Evolutionary conservation across 2,888 invertebrate species (phyloP).

Genomic region (Pachydiplax longipennis): DNA sequence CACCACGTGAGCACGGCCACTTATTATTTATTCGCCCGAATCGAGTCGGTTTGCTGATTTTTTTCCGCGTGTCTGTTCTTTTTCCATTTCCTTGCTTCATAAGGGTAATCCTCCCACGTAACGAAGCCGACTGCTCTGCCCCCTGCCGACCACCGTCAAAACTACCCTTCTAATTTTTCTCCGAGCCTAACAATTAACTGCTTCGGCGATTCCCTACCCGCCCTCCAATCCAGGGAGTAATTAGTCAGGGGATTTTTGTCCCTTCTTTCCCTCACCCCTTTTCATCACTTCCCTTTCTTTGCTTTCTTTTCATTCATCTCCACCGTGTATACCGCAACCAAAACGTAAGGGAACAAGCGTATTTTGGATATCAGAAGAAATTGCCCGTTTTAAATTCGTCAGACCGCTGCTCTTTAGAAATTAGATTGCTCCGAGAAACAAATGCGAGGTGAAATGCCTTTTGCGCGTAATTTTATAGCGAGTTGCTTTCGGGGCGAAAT

Average conservation of each 20-base stretch:
- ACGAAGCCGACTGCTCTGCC: not conserved
- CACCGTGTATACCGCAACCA: not conserved
- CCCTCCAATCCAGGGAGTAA: conserved; percentile 2
- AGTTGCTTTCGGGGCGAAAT: too few species aligned
- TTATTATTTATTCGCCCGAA: not conserved
- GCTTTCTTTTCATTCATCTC: not conserved
- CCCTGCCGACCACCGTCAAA: not conserved
- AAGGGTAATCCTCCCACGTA: not conserved
- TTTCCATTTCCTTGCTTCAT: not conserved
- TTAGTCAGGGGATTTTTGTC: conserved; percentile 7
- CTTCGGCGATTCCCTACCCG: not conserved
- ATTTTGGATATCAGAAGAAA: too few species aligned
- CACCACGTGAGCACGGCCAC: not conserved
- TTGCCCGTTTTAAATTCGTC: too few species aligned
- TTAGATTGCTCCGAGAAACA: too few species aligned
- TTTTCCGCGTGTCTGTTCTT: not conserved
- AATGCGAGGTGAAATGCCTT: too few species aligned
- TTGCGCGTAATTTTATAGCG: too few species aligned
- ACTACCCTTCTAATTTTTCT: not conserved
- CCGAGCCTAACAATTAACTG: conserved; percentile 4
- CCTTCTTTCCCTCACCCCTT: not conserved
- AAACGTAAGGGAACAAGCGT: not conserved
- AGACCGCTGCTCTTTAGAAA: too few species aligned
- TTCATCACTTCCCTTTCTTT: not conserved
- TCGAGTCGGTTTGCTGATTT: not conserved